Evolutionary conservation across 2,113 vertebrate genomes (phyloP).

Genomic region (Pontoporia blainvillei): DNA sequence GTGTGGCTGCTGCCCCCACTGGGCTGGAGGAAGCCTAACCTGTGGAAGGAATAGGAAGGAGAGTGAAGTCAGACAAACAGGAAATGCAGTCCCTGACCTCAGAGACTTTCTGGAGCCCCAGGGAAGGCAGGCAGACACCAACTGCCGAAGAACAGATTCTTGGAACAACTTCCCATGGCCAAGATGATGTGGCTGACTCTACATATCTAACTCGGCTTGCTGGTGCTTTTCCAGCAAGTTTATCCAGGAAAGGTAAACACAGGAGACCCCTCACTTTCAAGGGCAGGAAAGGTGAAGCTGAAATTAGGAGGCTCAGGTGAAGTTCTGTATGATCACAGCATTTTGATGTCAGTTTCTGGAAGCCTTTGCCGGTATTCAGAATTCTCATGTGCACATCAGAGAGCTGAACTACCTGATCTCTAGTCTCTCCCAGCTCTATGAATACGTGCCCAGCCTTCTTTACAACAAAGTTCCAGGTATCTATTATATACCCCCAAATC

Average conservation of each 20-base stretch:
- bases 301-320: not conserved
- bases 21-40: not conserved
- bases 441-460: not conserved
- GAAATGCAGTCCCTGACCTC: not conserved
- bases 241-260: not conserved
- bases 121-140: not conserved
- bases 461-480: not conserved
- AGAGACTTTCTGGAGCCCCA: not conserved
- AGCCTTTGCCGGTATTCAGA: not conserved
- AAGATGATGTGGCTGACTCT: accelerated
- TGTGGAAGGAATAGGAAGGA: not conserved
- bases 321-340: not conserved
- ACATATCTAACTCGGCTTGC: not conserved
- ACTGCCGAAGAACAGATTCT: not conserved
- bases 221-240: not conserved
- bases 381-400: not conserved
- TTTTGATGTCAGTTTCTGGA: not conserved
- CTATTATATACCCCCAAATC: not conserved
- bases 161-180: not conserved
- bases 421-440: not conserved
- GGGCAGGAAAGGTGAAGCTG: not conserved
- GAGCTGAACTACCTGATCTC: not conserved
- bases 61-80: not conserved
- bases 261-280: not conserved
- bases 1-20: not conserved